A percentile compares a stretch with the other conserved stretches of the same genome.
Conservation (phyloP, 2,888 invertebrate species). For the Corythucha ciliata region DNA sequence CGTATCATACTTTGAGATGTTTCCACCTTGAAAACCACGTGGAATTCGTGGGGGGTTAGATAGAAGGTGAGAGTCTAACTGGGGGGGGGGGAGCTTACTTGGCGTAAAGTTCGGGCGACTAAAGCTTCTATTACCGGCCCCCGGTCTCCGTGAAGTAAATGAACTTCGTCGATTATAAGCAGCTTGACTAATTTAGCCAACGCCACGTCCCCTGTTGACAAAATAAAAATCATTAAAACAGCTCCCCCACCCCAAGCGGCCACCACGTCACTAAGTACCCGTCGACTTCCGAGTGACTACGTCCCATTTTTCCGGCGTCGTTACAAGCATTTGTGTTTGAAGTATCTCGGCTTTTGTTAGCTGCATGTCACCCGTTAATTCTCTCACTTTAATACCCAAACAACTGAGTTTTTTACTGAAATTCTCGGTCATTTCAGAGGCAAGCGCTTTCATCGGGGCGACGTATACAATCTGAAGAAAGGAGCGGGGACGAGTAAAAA, state of each 20-base stretch:
- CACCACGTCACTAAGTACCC: slow-evolving; percentile 42
- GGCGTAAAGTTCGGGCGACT: slow-evolving; percentile 88
- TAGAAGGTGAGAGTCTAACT: neutral
- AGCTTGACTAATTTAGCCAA: slow-evolving; percentile 83
- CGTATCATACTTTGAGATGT: slow-evolving; percentile 89
- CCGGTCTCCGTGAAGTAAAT: slow-evolving; percentile 90
- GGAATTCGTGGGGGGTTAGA: neutral
- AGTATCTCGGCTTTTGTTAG: slow-evolving; percentile 87
- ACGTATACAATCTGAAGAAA: slow-evolving; percentile 80
- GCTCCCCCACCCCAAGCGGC: neutral
- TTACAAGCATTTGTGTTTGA: slow-evolving; percentile 94
- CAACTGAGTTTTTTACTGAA: slow-evolving; percentile 68
- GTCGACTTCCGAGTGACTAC: slow-evolving; percentile 93
- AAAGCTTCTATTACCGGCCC: slow-evolving; percentile 96
- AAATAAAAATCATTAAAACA: neutral
- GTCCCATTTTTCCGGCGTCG: slow-evolving; percentile 99
- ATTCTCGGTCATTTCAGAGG: slow-evolving; percentile 95
- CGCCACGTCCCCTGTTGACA: slow-evolving; percentile 63
- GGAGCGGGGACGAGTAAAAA: slow-evolving; percentile 18
- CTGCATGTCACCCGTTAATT: slow-evolving; percentile 97
- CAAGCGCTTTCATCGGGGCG: slow-evolving; percentile 98
- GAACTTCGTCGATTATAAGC: slow-evolving; percentile 94
- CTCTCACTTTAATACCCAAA: slow-evolving; percentile 74
- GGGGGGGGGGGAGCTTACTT: slow-evolving; percentile 43
- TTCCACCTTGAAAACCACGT: slow-evolving; percentile 59